Percentiles rank a stretch among this genome's conserved stretches.
phyloP scores from a whole-genome alignment of 2,888 invertebrate species.

The Anthophora plumipes region DNA sequence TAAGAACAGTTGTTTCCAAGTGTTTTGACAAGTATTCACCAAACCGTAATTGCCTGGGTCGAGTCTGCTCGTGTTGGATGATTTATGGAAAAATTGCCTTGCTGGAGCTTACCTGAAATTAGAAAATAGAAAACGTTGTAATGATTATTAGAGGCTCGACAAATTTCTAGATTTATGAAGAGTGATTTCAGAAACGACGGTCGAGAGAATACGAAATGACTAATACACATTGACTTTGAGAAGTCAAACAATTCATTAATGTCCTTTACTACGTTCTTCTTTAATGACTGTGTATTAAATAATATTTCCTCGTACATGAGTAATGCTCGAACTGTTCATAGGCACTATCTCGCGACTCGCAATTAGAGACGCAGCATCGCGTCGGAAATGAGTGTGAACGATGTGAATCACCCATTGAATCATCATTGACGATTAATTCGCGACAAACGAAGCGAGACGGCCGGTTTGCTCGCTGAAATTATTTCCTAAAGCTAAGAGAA shows the following conservation, averaged over 20 bases:
- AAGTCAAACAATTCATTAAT: background rate
- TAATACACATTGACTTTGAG: background rate
- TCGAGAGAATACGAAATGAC: too few relatives aligned
- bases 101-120: slow-evolving; percentile 17
- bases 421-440: slow-evolving; percentile 50
- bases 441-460: background rate
- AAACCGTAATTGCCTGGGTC: background rate
- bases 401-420: slow-evolving; percentile 57
- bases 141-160: background rate
- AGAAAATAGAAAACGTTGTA: background rate
- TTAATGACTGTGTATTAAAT: background rate
- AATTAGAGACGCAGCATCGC: background rate
- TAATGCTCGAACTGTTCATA: background rate
- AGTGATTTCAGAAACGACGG: background rate
- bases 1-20: background rate
- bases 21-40: background rate
- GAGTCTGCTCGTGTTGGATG: background rate
- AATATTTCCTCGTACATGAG: slow-evolving; percentile 13
- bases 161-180: background rate
- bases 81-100: background rate
- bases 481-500: too few relatives aligned
- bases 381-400: slow-evolving; percentile 21
- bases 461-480: slow-evolving; percentile 1
- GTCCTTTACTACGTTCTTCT: background rate
- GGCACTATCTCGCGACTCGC: background rate